Base-by-base conservation (phyloP, 2,797 vertebrate genomes). In the Lemur catta region DNA sequence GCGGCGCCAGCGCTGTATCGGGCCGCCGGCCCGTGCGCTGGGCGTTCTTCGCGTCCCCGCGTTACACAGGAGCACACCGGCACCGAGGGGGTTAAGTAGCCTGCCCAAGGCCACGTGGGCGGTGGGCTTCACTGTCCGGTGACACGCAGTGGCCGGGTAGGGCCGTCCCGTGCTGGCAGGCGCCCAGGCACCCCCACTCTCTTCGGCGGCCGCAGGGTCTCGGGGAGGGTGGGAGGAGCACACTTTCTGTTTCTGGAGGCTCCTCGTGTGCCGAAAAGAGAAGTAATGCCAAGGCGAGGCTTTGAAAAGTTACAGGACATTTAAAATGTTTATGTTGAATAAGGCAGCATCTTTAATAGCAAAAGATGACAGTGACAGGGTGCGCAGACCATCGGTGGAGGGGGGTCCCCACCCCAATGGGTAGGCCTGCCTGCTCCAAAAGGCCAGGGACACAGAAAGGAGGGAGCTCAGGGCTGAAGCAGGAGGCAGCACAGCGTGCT, bases 191-290 rank as follows among this genome's bases (percentile, higher is more conserved):
- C 7, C 14, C 74, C 33, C 46, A 2, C 43, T 24, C 4, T 78
- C 71, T 55, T 24, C 9, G 76, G 20, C 22, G 46, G 15, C 4
- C 26, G n/a, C 48, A 35, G 17, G 22, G 38, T 9, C 84, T 65
- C 50, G 38, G 5, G 28, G 20, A n/a, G 43, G 59, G 63, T 35
- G 7, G 6, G 33, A 13, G 10, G 28, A 7, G 43, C 33, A 2
- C 33, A 43, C 67, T 85, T 79, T 30, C 41, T 46, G 0, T 28
- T 38, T 52, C 65, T 11, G 14, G 7, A 33, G 33, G 4, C 7
- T 11, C 61, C 46, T 0, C 2, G 22, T 38, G 0, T 0, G 80
- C 35, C 18, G 4, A 18, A 76, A 24, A 35, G n/a, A 11, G 7
- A 75, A 76, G 30, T 12, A 6, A 81, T 15, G 24, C 41, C 57